Conservation (phyloP, 2,797 vertebrate species). For the Gobio occitaniae region DNA sequence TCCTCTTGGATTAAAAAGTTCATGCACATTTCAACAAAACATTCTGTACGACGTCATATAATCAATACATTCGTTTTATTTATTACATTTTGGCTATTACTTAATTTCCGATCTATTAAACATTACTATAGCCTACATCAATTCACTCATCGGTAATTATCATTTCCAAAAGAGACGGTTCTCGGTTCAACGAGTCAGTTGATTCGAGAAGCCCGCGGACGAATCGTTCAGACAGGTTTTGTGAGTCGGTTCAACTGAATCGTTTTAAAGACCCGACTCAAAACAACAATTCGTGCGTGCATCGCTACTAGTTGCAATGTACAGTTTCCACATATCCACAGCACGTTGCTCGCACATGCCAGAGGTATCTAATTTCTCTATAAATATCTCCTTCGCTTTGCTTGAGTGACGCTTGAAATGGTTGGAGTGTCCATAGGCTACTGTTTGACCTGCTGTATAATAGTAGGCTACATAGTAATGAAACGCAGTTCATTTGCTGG, state of each 20-base stretch:
- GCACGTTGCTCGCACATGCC: constrained; percentile 57
- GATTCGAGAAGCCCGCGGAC: background rate
- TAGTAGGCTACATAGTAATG: background rate
- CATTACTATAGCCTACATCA: background rate
- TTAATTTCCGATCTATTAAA: background rate
- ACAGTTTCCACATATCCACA: constrained; percentile 7
- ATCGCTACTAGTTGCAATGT: constrained; percentile 17
- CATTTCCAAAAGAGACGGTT: background rate
- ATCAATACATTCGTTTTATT: background rate
- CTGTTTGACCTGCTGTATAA: background rate
- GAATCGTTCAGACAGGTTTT: background rate
- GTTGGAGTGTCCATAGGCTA: constrained; percentile 43
- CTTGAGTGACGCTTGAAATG: constrained; percentile 50
- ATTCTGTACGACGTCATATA: background rate
- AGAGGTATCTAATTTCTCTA: constrained; percentile 65
- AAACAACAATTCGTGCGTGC: background rate
- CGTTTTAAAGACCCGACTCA: background rate
- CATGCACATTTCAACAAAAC: background rate
- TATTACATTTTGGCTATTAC: background rate
- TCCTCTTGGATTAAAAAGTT: background rate
- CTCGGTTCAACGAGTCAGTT: background rate
- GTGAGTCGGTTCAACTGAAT: constrained; percentile 1
- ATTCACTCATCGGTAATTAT: too few relatives aligned
- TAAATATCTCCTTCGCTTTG: constrained; percentile 64
- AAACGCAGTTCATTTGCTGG: background rate